Evolutionary conservation across 2,888 invertebrate species (phyloP).

Genomic region (Aphidius colemani): DNA sequence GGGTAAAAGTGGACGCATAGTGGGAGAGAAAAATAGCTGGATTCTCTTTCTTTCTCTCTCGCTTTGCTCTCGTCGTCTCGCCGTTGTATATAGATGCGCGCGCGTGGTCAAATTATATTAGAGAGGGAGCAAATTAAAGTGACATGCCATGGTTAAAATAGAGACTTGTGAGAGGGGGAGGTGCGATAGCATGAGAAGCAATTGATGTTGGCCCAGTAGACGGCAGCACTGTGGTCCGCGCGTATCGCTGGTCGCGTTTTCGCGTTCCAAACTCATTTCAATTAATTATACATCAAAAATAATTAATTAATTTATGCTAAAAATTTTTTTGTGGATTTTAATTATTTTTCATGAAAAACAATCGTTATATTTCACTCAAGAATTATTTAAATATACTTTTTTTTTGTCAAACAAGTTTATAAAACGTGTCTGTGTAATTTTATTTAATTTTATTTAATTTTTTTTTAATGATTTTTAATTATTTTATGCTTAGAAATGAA

Average conservation of each 20-base stretch:
- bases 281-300: too few relatives aligned
- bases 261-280: constrained; percentile 8
- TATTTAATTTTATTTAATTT: too few relatives aligned
- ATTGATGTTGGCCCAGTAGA: constrained; percentile 51
- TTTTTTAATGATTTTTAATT: too few relatives aligned
- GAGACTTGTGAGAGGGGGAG: constrained; percentile 37
- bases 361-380: too few relatives aligned
- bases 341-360: too few relatives aligned
- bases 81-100: constrained; percentile 45
- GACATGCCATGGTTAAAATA: constrained; percentile 28
- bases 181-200: constrained; percentile 42
- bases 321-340: too few relatives aligned
- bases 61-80: constrained; percentile 33
- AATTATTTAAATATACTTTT: too few relatives aligned
- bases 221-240: constrained; percentile 60
- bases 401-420: too few relatives aligned
- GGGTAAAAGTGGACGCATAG: constrained; percentile 16
- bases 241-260: constrained; percentile 54
- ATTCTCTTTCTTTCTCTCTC: constrained; percentile 11
- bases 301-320: too few relatives aligned
- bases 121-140: constrained; percentile 9
- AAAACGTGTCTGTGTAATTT: too few relatives aligned
- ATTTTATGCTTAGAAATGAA: too few relatives aligned
- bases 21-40: constrained; percentile 5
- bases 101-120: constrained; percentile 23